Percentiles rank a stretch among this genome's conserved stretches.
phyloP scores from a whole-genome alignment of 2,113 vertebrate species.

The Peromyscus maniculatus region DNA sequence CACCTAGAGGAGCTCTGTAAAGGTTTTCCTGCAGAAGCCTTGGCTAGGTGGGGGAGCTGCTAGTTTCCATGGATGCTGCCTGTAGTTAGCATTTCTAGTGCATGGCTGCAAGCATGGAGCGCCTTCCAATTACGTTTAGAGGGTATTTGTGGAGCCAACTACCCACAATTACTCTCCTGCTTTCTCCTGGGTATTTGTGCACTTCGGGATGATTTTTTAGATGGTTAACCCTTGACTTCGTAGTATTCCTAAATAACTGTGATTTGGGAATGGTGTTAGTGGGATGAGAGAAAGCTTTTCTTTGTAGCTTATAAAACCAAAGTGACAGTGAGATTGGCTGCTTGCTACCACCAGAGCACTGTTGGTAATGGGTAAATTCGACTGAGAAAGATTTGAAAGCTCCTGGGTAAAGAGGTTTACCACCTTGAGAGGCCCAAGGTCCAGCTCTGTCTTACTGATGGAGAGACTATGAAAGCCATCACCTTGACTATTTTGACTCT shows the following conservation, averaged over 20 bases:
- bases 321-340: not conserved
- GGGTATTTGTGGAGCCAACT: constrained; percentile 6
- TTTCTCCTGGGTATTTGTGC: constrained; percentile 35
- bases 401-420: constrained; percentile 7
- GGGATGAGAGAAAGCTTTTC: not conserved
- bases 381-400: not conserved
- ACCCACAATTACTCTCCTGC: not conserved
- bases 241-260: not conserved
- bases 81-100: constrained; percentile 2
- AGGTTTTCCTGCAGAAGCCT: not conserved
- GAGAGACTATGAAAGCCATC: not conserved
- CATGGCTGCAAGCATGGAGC: not conserved
- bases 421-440: not conserved
- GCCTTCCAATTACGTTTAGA: not conserved
- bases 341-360: not conserved
- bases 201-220: not conserved
- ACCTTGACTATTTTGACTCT: not conserved
- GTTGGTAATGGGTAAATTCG: not conserved
- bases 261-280: not conserved
- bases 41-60: not conserved
- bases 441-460: not conserved
- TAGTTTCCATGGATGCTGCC: not conserved
- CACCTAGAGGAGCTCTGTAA: no score
- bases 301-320: not conserved
- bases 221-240: constrained; percentile 23